Evolutionary conservation across 2,888 invertebrate species (phyloP).

Genomic region (Diadromus collaris): DNA sequence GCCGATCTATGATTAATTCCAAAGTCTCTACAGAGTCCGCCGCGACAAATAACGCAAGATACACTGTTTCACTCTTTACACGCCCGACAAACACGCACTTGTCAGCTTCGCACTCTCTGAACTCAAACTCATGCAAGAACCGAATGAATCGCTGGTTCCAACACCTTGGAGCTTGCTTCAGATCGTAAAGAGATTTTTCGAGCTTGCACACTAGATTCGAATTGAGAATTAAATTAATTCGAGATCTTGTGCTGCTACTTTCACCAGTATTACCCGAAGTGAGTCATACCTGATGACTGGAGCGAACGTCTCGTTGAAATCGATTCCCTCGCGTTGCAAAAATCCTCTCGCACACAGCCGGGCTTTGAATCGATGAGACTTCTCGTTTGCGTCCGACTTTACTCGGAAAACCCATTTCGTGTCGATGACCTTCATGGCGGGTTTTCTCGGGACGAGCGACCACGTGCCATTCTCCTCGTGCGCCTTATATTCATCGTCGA

Average conservation of each 20-base stretch:
- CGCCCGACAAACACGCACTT: conserved; percentile 60
- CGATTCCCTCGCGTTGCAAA: not conserved
- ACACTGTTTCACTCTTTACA: not conserved
- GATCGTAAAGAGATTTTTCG: conserved; percentile 67
- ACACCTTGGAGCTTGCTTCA: conserved; percentile 67
- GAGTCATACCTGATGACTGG: not conserved
- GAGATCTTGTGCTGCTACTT: not conserved
- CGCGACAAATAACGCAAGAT: conserved; percentile 61
- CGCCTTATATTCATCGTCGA: not conserved
- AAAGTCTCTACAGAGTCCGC: not conserved
- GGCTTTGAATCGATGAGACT: not conserved
- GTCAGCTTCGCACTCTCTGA: conserved; percentile 58
- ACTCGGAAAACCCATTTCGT: not conserved
- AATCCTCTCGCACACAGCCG: not conserved
- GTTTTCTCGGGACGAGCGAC: not conserved
- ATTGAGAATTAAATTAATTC: not conserved
- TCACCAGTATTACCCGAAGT: not conserved
- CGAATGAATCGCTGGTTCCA: conserved; percentile 63
- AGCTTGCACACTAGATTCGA: conserved; percentile 56
- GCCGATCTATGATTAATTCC: not conserved
- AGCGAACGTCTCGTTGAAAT: not conserved
- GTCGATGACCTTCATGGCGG: not conserved
- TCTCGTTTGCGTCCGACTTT: not conserved
- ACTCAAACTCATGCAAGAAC: conserved; percentile 42
- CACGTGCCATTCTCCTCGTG: not conserved